Evolutionary conservation across 2,113 vertebrate genomes (phyloP).

Genomic region (Seriola dumerili): DNA sequence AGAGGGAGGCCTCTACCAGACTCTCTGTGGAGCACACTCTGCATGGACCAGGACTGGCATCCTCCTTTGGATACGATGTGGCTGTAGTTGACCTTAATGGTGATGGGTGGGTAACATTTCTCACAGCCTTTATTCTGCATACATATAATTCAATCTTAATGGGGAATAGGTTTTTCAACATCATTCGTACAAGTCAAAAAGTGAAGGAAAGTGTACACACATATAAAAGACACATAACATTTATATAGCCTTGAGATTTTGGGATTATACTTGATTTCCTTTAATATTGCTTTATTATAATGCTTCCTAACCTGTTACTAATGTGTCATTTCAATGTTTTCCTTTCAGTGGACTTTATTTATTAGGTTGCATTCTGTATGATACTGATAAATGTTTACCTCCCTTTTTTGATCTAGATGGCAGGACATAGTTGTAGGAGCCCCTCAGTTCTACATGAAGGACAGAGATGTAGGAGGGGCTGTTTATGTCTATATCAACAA

Average conservation of each 20-base stretch:
- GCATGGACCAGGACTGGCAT: slow-evolving; percentile 93
- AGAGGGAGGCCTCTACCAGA: slow-evolving; percentile 76
- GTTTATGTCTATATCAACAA: slow-evolving; percentile 96
- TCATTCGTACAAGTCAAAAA: background rate
- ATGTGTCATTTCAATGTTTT: background rate
- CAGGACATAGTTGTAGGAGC: slow-evolving; percentile 97
- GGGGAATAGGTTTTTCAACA: background rate
- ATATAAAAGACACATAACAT: background rate
- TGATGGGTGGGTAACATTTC: slow-evolving; percentile 87
- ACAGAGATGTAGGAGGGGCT: slow-evolving; percentile 92
- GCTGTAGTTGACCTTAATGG: slow-evolving; percentile 95
- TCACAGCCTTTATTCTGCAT: background rate
- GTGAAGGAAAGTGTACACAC: background rate
- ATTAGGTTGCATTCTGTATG: background rate
- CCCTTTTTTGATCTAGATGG: slow-evolving; percentile 85
- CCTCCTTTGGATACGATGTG: slow-evolving; percentile 97
- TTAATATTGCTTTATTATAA: background rate
- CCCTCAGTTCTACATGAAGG: slow-evolving; percentile 95
- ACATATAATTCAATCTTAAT: background rate
- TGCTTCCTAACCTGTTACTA: background rate
- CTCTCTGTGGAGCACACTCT: slow-evolving; percentile 89
- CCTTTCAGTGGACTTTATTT: background rate
- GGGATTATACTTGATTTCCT: background rate
- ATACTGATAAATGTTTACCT: background rate
- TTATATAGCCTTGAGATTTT: background rate